A percentile compares a stretch with the other conserved stretches of the same genome.
phyloP scores from a whole-genome alignment of 2,888 invertebrate genomes.

The Therioaphis trifolii region DNA sequence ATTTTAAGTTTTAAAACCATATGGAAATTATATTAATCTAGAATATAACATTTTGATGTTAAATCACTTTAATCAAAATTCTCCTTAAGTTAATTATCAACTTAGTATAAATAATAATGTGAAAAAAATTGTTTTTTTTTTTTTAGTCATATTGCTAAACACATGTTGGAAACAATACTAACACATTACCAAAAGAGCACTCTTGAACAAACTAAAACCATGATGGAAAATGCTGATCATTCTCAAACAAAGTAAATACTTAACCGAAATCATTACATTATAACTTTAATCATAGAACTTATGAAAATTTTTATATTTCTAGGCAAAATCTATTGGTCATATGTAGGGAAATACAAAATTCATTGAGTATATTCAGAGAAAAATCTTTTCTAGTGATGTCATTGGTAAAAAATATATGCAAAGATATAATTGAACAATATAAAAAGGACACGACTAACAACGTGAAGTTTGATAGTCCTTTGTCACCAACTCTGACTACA shows the following conservation, averaged over 20 bases:
- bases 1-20: too few relatives aligned
- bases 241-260: constrained; percentile 47
- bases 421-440: constrained; percentile 71
- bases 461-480: constrained; percentile 52
- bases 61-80: too few relatives aligned
- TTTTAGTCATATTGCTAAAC: constrained; percentile 71
- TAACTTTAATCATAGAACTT: not conserved
- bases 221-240: constrained; percentile 52
- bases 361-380: constrained; percentile 84
- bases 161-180: constrained; percentile 71
- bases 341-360: constrained; percentile 82
- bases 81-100: too few relatives aligned
- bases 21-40: too few relatives aligned
- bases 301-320: constrained; percentile 66
- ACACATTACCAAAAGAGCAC: constrained; percentile 70
- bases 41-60: too few relatives aligned
- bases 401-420: constrained; percentile 82
- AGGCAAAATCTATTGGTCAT: constrained; percentile 74
- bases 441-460: constrained; percentile 69
- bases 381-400: constrained; percentile 82
- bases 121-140: constrained; percentile 52
- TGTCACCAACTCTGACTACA: constrained; percentile 73
- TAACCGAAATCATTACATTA: not conserved
- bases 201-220: constrained; percentile 67
- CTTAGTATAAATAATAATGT: not conserved